These are phyloP conservation scores for Orchesella flavescens DNA, from an alignment of 2,888 invertebrate species.

Conservation along the genomic window DNA sequence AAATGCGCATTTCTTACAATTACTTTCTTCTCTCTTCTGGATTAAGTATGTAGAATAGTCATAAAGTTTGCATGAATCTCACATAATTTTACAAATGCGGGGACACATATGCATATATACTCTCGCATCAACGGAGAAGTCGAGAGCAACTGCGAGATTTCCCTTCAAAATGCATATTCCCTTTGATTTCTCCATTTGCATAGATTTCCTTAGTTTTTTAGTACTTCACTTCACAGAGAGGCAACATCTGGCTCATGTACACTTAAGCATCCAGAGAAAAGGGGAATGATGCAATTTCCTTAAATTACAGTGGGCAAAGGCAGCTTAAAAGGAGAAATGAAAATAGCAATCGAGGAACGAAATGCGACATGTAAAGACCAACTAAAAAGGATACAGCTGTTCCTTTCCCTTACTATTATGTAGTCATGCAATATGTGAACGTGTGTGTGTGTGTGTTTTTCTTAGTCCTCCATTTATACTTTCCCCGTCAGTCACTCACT, in stretches of 20 bases:
- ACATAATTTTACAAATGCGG: too few species aligned
- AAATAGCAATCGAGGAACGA: slow-evolving; percentile 28
- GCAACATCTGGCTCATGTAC: slow-evolving; percentile 27
- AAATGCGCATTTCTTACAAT: too few species aligned
- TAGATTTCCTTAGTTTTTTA: slow-evolving; percentile 9
- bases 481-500: neutral
- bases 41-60: too few species aligned
- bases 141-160: slow-evolving; percentile 8
- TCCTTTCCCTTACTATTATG: neutral
- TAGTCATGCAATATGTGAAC: neutral
- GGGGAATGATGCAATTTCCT: slow-evolving; percentile 38
- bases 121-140: too few species aligned
- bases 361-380: slow-evolving; percentile 27
- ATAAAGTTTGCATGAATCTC: too few species aligned
- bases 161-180: slow-evolving; percentile 5
- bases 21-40: too few species aligned
- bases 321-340: slow-evolving; percentile 18
- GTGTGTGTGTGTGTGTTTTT: slow-evolving; percentile 1
- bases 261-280: neutral
- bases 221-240: neutral
- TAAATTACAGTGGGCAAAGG: slow-evolving; percentile 26
- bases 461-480: slow-evolving; percentile 4
- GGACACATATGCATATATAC: too few species aligned
- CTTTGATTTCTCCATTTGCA: slow-evolving; percentile 13
- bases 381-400: slow-evolving; percentile 16